A percentile compares a stretch with the other conserved stretches of the same genome.
These are phyloP conservation scores for Phaethon lepturus DNA, from an alignment of 2,113 vertebrate species.

Conservation along the genomic window DNA sequence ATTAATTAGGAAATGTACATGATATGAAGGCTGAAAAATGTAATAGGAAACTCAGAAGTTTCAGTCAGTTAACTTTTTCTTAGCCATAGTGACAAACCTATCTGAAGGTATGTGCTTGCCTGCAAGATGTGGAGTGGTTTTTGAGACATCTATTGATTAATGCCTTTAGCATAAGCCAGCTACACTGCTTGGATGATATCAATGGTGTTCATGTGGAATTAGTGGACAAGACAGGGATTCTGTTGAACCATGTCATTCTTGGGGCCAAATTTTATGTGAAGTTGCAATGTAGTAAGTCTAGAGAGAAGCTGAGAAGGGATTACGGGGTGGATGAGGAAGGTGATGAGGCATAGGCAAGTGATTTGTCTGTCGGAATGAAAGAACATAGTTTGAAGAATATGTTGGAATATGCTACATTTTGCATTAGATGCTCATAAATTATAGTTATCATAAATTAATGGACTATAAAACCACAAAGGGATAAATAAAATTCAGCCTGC, in stretches of 20 bases:
- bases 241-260: background rate
- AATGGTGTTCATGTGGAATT: background rate
- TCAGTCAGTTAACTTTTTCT: background rate
- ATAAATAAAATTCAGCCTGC: background rate
- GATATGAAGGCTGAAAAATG: background rate
- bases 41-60: background rate
- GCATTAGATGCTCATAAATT: background rate
- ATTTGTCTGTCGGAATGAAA: background rate
- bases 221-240: background rate
- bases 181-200: background rate
- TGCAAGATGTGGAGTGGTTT: background rate
- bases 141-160: rapidly evolving
- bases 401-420: background rate
- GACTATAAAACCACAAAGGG: background rate
- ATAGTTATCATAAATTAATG: background rate
- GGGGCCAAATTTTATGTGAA: background rate
- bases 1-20: background rate
- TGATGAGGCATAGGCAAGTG: background rate
- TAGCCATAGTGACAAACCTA: background rate
- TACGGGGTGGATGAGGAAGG: background rate
- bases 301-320: background rate
- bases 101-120: background rate
- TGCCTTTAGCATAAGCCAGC: background rate
- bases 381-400: background rate
- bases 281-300: background rate